These are phyloP conservation scores for Penaeus chinensis DNA, from an alignment of 1,140 invertebrate genomes.

Conservation along the genomic window DNA sequence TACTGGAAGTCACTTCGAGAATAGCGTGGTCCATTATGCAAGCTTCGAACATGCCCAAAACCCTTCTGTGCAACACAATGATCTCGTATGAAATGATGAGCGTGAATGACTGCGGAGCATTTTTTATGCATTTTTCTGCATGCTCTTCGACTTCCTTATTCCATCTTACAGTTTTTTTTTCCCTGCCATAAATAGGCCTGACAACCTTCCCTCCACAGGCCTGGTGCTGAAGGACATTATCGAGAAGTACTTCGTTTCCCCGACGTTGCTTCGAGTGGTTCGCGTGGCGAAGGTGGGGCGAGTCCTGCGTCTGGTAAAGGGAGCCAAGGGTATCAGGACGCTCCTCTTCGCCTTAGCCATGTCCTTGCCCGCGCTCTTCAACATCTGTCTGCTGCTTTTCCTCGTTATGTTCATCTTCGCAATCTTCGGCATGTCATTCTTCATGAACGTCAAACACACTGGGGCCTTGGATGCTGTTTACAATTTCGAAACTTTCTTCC, in stretches of 20 bases:
- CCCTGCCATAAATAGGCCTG: background rate
- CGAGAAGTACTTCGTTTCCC: conserved; percentile 97
- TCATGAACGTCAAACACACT: conserved; percentile 93
- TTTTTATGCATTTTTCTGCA: too few relatives aligned
- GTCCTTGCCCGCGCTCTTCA: conserved; percentile 97
- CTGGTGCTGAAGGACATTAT: conserved; percentile 95
- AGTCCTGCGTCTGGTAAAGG: conserved; percentile 95
- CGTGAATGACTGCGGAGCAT: too few relatives aligned
- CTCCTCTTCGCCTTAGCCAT: conserved; percentile 97
- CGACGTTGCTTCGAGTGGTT: conserved; percentile 95
- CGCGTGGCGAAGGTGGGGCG: conserved; percentile 97
- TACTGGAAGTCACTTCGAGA: too few relatives aligned
- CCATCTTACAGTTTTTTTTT: too few relatives aligned
- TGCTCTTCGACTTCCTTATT: too few relatives aligned
- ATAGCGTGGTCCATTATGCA: too few relatives aligned
- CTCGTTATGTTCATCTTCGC: conserved; percentile 99
- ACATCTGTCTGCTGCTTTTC: conserved; percentile 97
- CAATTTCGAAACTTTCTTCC: conserved; percentile 98
- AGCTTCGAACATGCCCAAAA: too few relatives aligned
- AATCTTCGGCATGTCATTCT: conserved; percentile 99
- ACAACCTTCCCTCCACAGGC: conserved; percentile 73
- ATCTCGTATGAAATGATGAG: too few relatives aligned
- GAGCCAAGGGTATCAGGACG: conserved; percentile 96
- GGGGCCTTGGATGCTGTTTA: conserved; percentile 95
- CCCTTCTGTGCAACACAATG: too few relatives aligned